A percentile compares a stretch with the other conserved stretches of the same genome.
Conservation (phyloP, 2,113 vertebrate genomes). For the Chaetodon trifascialis region DNA sequence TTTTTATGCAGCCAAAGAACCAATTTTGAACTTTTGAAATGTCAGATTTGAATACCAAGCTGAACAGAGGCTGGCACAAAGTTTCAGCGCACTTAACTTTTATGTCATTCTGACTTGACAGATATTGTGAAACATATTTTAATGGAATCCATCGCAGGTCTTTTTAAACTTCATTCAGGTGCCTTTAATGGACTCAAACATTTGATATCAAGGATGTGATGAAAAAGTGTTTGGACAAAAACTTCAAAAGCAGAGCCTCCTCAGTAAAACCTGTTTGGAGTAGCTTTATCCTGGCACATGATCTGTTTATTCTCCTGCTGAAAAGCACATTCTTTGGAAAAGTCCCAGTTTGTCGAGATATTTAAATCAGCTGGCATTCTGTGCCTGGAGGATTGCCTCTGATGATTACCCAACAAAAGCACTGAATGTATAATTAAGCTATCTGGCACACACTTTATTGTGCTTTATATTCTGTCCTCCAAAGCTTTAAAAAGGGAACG, state of each 20-base stretch:
- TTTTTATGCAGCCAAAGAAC: neutral
- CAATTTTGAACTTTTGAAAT: conserved; percentile 2
- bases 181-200: neutral
- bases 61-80: neutral
- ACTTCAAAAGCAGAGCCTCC: neutral
- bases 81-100: conserved; percentile 2
- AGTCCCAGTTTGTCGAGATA: conserved; percentile 49
- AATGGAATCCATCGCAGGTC: neutral
- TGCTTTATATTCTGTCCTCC: conserved; percentile 40
- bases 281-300: neutral
- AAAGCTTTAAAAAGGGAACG: neutral
- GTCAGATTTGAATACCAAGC: conserved; percentile 5
- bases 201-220: neutral
- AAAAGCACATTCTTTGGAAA: conserved; percentile 33
- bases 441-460: conserved; percentile 39
- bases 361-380: conserved; percentile 57
- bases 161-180: neutral
- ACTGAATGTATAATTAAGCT: conserved; percentile 54
- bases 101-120: neutral
- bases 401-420: conserved; percentile 52
- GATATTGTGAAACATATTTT: neutral
- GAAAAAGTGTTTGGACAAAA: conserved; percentile 4
- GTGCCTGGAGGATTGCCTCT: conserved; percentile 34
- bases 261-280: conserved; percentile 13
- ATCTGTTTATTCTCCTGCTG: conserved; percentile 9